Evolutionary conservation across 2,888 invertebrate species (phyloP).

Genomic region (Muscina levida): DNA sequence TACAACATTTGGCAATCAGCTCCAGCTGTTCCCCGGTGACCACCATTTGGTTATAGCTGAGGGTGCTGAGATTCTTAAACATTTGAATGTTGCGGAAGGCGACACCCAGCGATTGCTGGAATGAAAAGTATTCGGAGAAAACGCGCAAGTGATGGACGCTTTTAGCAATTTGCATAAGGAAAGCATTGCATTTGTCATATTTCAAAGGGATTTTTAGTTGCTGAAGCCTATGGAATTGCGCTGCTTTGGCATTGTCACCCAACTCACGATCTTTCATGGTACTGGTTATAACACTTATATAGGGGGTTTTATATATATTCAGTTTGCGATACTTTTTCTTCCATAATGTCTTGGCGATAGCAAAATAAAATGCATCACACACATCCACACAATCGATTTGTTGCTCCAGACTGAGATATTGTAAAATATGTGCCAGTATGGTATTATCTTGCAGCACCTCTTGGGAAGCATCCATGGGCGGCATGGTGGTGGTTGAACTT

Average conservation of each 20-base stretch:
- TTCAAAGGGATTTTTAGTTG: slow-evolving; percentile 29
- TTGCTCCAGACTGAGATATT: slow-evolving; percentile 45
- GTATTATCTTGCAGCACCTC: slow-evolving; percentile 10
- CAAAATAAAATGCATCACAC: slow-evolving; percentile 31
- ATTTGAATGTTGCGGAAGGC: slow-evolving; percentile 50
- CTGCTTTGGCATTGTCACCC: not conserved
- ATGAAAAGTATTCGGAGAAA: slow-evolving; percentile 45
- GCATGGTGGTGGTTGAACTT: not conserved
- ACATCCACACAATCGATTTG: slow-evolving; percentile 39
- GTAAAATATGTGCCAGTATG: slow-evolving; percentile 50
- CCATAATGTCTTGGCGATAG: slow-evolving; percentile 43
- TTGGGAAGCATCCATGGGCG: not conserved
- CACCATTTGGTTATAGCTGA: slow-evolving; percentile 50
- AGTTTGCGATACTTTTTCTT: slow-evolving; percentile 33
- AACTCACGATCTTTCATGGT: not conserved
- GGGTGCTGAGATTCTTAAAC: slow-evolving; percentile 39
- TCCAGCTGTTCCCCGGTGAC: slow-evolving; percentile 38
- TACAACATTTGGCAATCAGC: slow-evolving; percentile 31
- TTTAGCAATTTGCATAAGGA: slow-evolving; percentile 39
- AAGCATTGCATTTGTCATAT: slow-evolving; percentile 44
- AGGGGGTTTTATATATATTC: slow-evolving; percentile 50
- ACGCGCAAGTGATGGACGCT: slow-evolving; percentile 34
- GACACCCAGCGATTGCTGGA: slow-evolving; percentile 37
- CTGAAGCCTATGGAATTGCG: not conserved
- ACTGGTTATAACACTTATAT: slow-evolving; percentile 44